A percentile compares a stretch with the other conserved stretches of the same genome.
phyloP scores from a whole-genome alignment of 2,888 invertebrate genomes.

The Anarsia innoxiella region DNA sequence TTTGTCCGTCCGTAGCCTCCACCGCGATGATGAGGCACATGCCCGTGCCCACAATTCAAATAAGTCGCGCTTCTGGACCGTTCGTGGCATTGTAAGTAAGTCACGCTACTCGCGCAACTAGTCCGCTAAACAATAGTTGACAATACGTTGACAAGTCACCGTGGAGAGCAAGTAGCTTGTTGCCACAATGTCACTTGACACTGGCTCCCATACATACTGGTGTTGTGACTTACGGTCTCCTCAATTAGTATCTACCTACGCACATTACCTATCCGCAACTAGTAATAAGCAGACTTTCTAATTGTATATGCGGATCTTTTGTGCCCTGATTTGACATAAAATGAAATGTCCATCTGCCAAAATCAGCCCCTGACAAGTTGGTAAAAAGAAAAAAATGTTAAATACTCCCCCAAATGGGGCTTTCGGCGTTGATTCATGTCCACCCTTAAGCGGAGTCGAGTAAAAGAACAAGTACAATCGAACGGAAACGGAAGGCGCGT shows the following conservation, averaged over 20 bases:
- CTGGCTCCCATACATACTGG: slow-evolving; percentile 26
- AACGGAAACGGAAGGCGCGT: slow-evolving; percentile 72
- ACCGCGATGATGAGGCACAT: slow-evolving; percentile 31
- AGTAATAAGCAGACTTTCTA: slow-evolving; percentile 7
- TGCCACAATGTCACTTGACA: slow-evolving; percentile 42
- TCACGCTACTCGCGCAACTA: slow-evolving; percentile 33
- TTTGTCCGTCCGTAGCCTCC: neutral
- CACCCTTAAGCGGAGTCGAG: slow-evolving; percentile 41
- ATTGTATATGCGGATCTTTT: neutral
- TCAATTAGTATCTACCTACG: slow-evolving; percentile 11
- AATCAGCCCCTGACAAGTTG: slow-evolving; percentile 16
- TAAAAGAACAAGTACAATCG: slow-evolving; percentile 51
- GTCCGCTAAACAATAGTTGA: slow-evolving; percentile 40
- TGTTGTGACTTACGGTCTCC: slow-evolving; percentile 19
- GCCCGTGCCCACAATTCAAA: slow-evolving; percentile 22
- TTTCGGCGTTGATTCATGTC: slow-evolving; percentile 48
- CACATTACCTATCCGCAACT: too few relatives aligned
- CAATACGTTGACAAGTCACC: slow-evolving; percentile 30
- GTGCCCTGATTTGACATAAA: slow-evolving; percentile 8
- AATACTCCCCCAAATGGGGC: slow-evolving; percentile 30
- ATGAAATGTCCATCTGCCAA: slow-evolving; percentile 21
- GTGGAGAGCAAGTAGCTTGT: slow-evolving; percentile 38
- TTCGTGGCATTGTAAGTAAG: slow-evolving; percentile 17
- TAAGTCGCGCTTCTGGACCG: slow-evolving; percentile 21
- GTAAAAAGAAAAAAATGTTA: slow-evolving; percentile 22